phyloP scores from a whole-genome alignment of 2,888 invertebrate genomes.

The Branchinecta sandiegonensis region DNA sequence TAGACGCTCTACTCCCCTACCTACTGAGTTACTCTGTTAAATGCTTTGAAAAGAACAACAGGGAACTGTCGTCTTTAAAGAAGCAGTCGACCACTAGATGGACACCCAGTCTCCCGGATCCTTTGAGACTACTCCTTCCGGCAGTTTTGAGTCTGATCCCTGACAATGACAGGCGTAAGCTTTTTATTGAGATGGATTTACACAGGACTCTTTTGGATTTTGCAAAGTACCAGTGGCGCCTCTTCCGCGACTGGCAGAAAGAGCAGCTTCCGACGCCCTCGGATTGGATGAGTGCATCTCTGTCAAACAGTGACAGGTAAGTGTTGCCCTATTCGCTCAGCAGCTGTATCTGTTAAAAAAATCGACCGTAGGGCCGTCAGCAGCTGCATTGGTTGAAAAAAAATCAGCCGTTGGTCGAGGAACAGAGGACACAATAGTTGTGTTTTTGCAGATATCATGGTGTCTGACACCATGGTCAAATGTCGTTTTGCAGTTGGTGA shows the following conservation, averaged over 20 bases:
- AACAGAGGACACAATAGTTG: no score
- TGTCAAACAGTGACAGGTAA: neutral
- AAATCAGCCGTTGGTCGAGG: neutral
- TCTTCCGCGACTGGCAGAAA: constrained; percentile 26
- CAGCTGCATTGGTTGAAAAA: constrained; percentile 12
- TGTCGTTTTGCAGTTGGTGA: no score
- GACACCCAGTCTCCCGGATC: constrained; percentile 33
- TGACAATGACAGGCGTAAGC: constrained; percentile 69
- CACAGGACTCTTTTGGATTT: constrained; percentile 31
- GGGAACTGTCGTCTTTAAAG: neutral
- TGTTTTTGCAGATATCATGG: no score
- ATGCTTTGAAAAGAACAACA: constrained; percentile 42
- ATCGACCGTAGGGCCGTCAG: neutral
- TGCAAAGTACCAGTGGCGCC: constrained; percentile 29
- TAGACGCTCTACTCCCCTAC: constrained; percentile 65
- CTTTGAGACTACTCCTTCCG: constrained; percentile 64
- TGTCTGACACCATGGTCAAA: no score
- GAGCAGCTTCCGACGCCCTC: constrained; percentile 24
- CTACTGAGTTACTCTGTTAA: constrained; percentile 65
- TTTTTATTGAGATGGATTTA: constrained; percentile 46
- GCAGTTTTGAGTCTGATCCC: constrained; percentile 80
- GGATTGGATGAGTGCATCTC: constrained; percentile 21
- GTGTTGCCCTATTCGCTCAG: neutral
- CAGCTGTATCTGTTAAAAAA: neutral
- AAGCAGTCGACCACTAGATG: constrained; percentile 16